Conservation (phyloP, 35 echinoderm and acorn worm species). For the Eucidaris tribuloides region DNA sequence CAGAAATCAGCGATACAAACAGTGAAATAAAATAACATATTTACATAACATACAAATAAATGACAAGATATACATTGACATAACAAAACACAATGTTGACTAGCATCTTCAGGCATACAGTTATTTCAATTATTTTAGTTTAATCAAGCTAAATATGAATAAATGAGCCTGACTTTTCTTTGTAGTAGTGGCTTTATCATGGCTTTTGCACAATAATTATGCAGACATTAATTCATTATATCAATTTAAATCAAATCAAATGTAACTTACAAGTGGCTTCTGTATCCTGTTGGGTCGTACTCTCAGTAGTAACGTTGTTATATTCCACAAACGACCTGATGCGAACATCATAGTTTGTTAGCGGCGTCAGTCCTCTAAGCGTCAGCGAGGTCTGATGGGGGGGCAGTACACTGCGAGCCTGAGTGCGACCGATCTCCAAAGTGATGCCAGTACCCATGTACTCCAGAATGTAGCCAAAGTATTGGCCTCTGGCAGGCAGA, state of each 20-base stretch:
- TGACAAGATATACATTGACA: no score
- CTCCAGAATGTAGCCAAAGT: slow-evolving; percentile 36
- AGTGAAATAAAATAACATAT: no score
- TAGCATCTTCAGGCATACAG: neutral
- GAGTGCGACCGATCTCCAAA: slow-evolving; percentile 12
- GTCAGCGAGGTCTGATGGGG: neutral
- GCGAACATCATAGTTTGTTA: neutral
- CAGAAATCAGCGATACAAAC: no score
- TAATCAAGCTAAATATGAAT: no score
- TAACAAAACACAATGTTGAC: neutral
- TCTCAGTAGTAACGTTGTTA: neutral
- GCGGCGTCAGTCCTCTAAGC: slow-evolving; percentile 27
- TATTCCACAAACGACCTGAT: slow-evolving; percentile 10
- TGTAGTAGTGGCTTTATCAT: no score
- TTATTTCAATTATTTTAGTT: neutral
- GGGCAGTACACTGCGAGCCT: neutral
- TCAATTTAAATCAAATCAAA: no score
- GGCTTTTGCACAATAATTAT: no score
- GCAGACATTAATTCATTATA: no score
- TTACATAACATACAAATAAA: no score
- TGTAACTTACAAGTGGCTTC: neutral
- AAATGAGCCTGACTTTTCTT: no score
- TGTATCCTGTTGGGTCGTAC: neutral
- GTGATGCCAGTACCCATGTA: neutral
- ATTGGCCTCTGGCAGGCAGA: slow-evolving; percentile 27